Conservation (phyloP, 2,888 invertebrate genomes). For the Drosophila anomalata region DNA sequence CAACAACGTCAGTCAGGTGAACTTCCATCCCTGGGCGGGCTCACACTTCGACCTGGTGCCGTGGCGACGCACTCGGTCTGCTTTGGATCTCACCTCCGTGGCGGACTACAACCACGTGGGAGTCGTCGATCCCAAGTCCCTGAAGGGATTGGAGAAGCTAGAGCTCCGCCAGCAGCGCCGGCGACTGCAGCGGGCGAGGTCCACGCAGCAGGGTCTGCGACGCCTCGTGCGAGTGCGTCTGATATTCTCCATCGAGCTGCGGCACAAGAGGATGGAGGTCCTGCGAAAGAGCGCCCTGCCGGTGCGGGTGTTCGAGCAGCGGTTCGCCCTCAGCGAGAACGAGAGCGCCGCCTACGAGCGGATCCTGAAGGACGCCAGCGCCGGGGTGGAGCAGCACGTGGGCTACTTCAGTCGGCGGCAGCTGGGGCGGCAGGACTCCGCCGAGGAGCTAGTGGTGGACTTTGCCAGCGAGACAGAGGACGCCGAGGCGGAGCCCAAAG, state of each 20-base stretch:
- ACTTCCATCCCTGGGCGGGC: slow-evolving; percentile 82
- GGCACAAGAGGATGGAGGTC: slow-evolving; percentile 83
- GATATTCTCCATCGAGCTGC: slow-evolving; percentile 88
- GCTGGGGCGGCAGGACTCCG: slow-evolving; percentile 1
- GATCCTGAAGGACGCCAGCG: slow-evolving; percentile 71
- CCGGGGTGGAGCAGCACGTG: slow-evolving; percentile 79
- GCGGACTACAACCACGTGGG: slow-evolving; percentile 64
- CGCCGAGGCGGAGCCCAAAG: slow-evolving; percentile 1
- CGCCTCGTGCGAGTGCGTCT: slow-evolving; percentile 88
- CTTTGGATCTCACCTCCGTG: slow-evolving; percentile 71
- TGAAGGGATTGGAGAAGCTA: slow-evolving; percentile 78
- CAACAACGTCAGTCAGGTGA: slow-evolving; percentile 66
- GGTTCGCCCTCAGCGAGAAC: slow-evolving; percentile 67
- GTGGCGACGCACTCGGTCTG: slow-evolving; percentile 81
- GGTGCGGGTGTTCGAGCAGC: slow-evolving; percentile 79
- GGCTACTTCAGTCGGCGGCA: slow-evolving; percentile 78
- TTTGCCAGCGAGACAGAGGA: slow-evolving; percentile 66
- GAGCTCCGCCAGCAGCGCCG: slow-evolving; percentile 81
- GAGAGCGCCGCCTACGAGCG: slow-evolving; percentile 79
- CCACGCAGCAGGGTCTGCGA: slow-evolving; percentile 65
- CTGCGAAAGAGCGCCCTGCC: slow-evolving; percentile 76
- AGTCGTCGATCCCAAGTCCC: slow-evolving; percentile 54
- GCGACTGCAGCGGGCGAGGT: slow-evolving; percentile 81
- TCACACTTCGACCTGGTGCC: slow-evolving; percentile 83
- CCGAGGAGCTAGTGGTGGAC: slow-evolving; percentile 63